Evolutionary conservation across 2,888 invertebrate species (phyloP).

Genomic region (Drosophila phalerata): DNA sequence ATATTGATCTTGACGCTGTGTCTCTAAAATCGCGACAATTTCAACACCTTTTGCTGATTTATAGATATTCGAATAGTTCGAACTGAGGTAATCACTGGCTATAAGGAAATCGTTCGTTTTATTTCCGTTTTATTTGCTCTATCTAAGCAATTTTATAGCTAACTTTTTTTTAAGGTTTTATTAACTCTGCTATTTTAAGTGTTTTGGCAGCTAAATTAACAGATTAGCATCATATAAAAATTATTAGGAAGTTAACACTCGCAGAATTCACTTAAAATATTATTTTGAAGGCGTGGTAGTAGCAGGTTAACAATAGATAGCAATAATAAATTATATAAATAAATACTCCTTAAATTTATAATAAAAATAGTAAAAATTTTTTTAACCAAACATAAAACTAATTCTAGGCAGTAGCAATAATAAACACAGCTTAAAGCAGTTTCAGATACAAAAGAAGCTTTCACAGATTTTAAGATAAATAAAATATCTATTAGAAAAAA

Average conservation of each 20-base stretch:
- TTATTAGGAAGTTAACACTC: constrained; percentile 3
- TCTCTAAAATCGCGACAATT: constrained; percentile 32
- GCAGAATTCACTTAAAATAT: background rate
- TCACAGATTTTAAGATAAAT: no score
- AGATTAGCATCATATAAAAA: background rate
- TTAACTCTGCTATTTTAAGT: constrained; percentile 9
- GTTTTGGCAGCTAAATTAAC: constrained; percentile 14
- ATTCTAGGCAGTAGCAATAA: background rate
- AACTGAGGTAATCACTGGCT: constrained; percentile 8
- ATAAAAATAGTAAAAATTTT: background rate
- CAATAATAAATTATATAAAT: no score
- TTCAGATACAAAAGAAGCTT: background rate
- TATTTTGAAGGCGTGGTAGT: no score
- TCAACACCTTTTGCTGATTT: constrained; percentile 50
- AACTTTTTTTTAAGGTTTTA: constrained; percentile 23
- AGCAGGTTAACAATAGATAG: no score
- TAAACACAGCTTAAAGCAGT: background rate
- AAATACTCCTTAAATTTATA: background rate
- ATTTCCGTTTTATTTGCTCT: constrained; percentile 16
- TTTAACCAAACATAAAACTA: background rate
- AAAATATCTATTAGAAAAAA: background rate
- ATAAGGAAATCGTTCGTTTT: constrained; percentile 50
- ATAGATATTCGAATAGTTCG: background rate
- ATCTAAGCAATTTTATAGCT: constrained; percentile 26
- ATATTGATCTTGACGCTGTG: constrained; percentile 56